Evolutionary conservation across 2,888 invertebrate species (phyloP).

Genomic region (Agapostemon virescens): DNA sequence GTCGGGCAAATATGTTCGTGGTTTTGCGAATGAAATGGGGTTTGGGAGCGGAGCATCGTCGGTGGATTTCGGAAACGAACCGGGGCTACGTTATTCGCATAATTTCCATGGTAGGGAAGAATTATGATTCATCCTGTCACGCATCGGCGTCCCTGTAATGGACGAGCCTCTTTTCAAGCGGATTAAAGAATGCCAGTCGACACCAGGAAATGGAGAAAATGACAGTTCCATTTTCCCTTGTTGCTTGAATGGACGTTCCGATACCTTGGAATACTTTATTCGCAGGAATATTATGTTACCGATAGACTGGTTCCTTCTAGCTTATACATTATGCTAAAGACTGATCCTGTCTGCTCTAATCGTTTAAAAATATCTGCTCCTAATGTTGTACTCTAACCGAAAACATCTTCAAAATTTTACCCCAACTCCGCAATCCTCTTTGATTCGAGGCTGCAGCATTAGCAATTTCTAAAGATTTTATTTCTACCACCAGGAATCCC

Average conservation of each 20-base stretch:
- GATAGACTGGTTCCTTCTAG: conserved; percentile 2
- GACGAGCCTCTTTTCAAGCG: conserved; percentile 12
- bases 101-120: conserved; percentile 28
- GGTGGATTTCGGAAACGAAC: neutral
- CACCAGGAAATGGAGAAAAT: conserved; percentile 57
- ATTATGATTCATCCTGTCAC: conserved; percentile 24
- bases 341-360: neutral
- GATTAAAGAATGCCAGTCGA: conserved; percentile 49
- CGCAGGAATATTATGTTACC: neutral
- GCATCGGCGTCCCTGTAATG: neutral
- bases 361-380: neutral
- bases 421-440: too few species aligned
- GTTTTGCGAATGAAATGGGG: neutral
- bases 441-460: neutral
- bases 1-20: neutral
- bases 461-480: neutral
- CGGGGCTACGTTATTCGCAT: neutral
- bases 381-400: neutral
- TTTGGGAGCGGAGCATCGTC: neutral
- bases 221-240: conserved; percentile 59
- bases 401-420: neutral
- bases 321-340: neutral
- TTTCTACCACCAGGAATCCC: neutral
- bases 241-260: conserved; percentile 22
- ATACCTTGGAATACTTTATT: conserved; percentile 18